Evolutionary conservation across 2,113 vertebrate genomes (phyloP).

Genomic region (Agapornis roseicollis): DNA sequence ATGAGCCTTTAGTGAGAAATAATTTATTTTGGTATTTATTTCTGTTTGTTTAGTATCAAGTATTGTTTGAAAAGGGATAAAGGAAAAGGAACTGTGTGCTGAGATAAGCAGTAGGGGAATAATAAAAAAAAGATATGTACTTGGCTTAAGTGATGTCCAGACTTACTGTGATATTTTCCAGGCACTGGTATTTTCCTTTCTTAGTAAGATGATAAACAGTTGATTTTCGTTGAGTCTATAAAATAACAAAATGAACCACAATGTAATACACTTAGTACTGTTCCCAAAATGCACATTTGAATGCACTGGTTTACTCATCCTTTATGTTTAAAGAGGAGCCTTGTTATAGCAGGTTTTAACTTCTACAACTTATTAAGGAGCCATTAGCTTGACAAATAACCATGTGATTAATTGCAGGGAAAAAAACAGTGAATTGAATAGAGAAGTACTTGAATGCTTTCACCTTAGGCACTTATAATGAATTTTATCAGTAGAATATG

Average conservation of each 20-base stretch:
- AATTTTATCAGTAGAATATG: background rate
- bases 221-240: constrained; percentile 28
- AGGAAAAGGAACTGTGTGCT: constrained; percentile 65
- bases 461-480: background rate
- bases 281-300: background rate
- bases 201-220: background rate
- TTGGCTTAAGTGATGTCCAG: constrained; percentile 42
- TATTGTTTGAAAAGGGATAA: constrained; percentile 67
- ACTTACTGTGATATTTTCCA: constrained; percentile 37
- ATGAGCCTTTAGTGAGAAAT: constrained; percentile 53
- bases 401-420: background rate
- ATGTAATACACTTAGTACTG: background rate
- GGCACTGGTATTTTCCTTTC: constrained; percentile 39
- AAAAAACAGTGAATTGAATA: background rate
- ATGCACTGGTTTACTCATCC: background rate
- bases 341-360: background rate
- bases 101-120: constrained; percentile 68
- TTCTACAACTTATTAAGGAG: background rate
- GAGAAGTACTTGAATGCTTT: background rate
- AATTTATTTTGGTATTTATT: constrained; percentile 53
- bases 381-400: background rate
- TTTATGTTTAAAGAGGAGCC: background rate
- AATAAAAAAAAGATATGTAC: background rate
- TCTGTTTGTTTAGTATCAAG: constrained; percentile 64
- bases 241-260: background rate